These are phyloP conservation scores for Sinella curviseta DNA, from an alignment of 1,140 invertebrate genomes.

Conservation along the genomic window DNA sequence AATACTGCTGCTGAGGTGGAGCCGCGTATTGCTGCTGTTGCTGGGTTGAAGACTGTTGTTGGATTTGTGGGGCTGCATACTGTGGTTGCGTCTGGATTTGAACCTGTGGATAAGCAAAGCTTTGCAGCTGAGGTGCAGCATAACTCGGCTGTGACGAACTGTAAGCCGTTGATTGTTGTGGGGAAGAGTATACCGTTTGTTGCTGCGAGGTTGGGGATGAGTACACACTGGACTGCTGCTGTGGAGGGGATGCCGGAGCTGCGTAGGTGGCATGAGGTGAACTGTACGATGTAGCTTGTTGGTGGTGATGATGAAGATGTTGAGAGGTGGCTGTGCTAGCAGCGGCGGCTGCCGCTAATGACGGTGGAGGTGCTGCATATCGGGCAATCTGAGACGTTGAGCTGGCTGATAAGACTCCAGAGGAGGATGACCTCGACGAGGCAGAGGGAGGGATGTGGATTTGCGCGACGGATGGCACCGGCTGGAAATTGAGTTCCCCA, in stretches of 20 bases:
- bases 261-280: not conserved
- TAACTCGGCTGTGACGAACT: not conserved
- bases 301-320: not conserved
- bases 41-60: not conserved
- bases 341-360: not conserved
- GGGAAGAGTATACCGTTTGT: conserved; percentile 4
- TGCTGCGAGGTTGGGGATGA: not conserved
- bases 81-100: conserved; percentile 12
- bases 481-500: conserved; percentile 31
- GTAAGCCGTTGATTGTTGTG: not conserved
- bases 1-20: conserved; percentile 28
- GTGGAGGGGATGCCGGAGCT: not conserved
- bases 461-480: conserved; percentile 39
- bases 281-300: conserved; percentile 16
- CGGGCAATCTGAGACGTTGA: not conserved
- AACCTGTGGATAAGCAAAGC: not conserved
- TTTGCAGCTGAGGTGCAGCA: not conserved
- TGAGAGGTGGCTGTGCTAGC: not conserved
- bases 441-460: conserved; percentile 29
- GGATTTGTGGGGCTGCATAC: conserved; percentile 4
- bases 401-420: not conserved
- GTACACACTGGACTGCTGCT: not conserved
- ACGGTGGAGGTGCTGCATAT: conserved; percentile 19
- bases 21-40: conserved; percentile 21
- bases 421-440: not conserved